phyloP scores from a whole-genome alignment of 2,797 vertebrate species.

The Aphelocoma californica region DNA sequence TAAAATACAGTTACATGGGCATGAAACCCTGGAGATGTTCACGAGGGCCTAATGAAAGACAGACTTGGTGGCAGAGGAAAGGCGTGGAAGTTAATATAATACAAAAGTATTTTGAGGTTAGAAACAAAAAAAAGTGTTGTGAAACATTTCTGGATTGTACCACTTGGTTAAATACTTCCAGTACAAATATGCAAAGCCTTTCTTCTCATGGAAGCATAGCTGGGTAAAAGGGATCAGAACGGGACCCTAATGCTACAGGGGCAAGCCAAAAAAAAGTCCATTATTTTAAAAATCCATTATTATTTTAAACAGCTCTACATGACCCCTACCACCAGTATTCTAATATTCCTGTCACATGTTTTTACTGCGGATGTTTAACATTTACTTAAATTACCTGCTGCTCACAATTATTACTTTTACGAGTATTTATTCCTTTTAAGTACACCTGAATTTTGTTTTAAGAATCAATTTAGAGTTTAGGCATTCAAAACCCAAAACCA shows the following conservation, averaged over 20 bases:
- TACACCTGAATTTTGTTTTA: neutral
- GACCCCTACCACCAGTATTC: neutral
- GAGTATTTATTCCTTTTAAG: neutral
- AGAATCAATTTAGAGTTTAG: neutral
- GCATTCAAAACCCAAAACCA: neutral
- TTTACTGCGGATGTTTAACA: neutral
- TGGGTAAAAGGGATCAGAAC: neutral
- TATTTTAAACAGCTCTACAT: neutral
- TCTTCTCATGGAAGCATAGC: neutral
- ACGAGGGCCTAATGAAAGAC: neutral
- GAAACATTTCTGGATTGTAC: neutral
- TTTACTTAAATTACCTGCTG: neutral
- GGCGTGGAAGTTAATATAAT: neutral
- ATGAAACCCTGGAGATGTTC: neutral
- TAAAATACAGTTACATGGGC: neutral
- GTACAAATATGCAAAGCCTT: neutral
- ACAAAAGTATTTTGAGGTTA: neutral
- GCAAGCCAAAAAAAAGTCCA: neutral
- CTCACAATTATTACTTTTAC: neutral
- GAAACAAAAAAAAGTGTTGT: neutral
- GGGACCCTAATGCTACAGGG: neutral
- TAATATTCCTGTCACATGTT: neutral
- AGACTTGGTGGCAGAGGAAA: neutral
- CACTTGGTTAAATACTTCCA: neutral
- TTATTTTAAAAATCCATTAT: neutral